These are phyloP conservation scores for Rhimphoctona megacephalus DNA, from an alignment of 2,888 invertebrate species.

Conservation along the genomic window DNA sequence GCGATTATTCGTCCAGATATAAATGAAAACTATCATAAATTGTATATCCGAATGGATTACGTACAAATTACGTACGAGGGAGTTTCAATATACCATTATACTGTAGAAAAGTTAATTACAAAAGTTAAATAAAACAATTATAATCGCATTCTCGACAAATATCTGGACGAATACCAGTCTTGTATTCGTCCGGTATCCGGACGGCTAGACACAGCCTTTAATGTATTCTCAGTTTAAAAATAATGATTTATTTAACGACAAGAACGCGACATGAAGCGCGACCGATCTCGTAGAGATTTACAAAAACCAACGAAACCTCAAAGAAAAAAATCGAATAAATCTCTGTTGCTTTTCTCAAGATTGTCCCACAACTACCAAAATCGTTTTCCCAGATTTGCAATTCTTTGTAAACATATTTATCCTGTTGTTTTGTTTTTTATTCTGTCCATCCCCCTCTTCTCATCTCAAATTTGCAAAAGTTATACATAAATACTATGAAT, in stretches of 20 bases:
- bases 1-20: too few relatives aligned
- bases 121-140: too few relatives aligned
- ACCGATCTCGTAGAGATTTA: conserved; percentile 14
- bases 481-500: conserved; percentile 83
- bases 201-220: too few relatives aligned
- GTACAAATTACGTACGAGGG: too few relatives aligned
- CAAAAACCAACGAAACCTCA: conserved; percentile 1
- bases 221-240: neutral
- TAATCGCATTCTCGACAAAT: too few relatives aligned
- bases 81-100: too few relatives aligned
- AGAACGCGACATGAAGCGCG: neutral
- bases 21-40: too few relatives aligned
- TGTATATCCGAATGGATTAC: too few relatives aligned
- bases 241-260: conserved; percentile 19
- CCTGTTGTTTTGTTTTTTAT: conserved; percentile 19
- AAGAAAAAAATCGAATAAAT: conserved; percentile 1
- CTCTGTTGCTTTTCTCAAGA: conserved; percentile 29
- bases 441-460: conserved; percentile 17
- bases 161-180: too few relatives aligned
- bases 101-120: too few relatives aligned
- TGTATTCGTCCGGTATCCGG: too few relatives aligned
- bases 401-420: neutral
- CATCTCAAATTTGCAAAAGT: conserved; percentile 53
- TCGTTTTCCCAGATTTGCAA: conserved; percentile 13
- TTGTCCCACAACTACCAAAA: conserved; percentile 34